Evolutionary conservation across 1,140 invertebrate genomes (phyloP), one percentile per base, ranked within the genome.

Genomic region (Brachionus rubens): DNA sequence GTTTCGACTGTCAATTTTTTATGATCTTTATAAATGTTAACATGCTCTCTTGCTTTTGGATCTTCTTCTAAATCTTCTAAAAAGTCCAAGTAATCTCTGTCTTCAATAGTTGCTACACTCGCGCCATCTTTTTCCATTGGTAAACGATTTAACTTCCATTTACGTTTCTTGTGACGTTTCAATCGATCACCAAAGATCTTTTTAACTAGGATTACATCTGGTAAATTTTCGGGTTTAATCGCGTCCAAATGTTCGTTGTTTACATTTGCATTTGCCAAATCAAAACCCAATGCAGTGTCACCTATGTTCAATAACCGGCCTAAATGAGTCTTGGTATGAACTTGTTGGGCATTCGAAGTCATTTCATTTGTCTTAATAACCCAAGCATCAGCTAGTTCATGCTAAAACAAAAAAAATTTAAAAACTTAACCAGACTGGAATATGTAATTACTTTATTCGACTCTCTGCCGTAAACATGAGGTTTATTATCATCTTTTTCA

Each of bases 61-160:
- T 99, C 94, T 85, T 99, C 96, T 84, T 99, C 96, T 59, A 99
- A 84, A 82, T 99, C 96, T 80, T 98, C 92, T 82, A 98, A 87
- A 86, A 99, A 99, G 79, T 96, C 94, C 80, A 91, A 90, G 82
- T 93, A 97, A 79, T 96, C 94, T 78, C 91, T 92, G 3, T 62
- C 67, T 47, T 78, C 47, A n/a, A 28, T 48, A 24, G 16, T 90
- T 78, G 90, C 89, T 77, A 90, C 89, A 77, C 89, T 91, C 62
- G 88, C 89, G 1, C 72, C 76, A 50, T 80, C 88, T 78, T 91
- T 82, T 50, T 86, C 84, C 7, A 91, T 59, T 88, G 89, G 36
- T 83, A 90, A 81, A 77, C 94, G 93, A 81, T 93, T 91, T 3
- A 99, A 87, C 83, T 95, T 96, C 96, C 96, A 99, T 77, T 90